Evolutionary conservation across 2,797 vertebrate species (phyloP), one percentile per base, ranked within the genome.

Genomic region (Parauchenoglanis ngamensis): DNA sequence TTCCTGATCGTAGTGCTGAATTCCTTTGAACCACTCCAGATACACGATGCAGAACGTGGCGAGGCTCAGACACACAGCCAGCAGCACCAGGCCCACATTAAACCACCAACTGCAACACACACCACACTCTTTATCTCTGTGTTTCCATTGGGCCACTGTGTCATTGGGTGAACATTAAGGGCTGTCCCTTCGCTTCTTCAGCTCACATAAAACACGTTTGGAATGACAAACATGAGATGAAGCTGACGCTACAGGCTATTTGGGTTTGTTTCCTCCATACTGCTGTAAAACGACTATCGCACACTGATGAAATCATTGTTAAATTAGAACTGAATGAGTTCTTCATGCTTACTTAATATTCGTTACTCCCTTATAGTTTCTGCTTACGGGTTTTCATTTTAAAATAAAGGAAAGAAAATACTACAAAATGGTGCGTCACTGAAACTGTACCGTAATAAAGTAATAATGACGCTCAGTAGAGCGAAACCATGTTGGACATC

Each of bases 31-130:
- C 97, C 98, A 99, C 79, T 99, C 98, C 86, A 99, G 96, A 90
- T 99, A 99, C 4, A 98, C 86, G 0, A 99, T 97, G 92, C 98
- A 99, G 92, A 97, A 99, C 44, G 94, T 92, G 0, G 98, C 98
- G 83, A 98, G 89, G 1, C 92, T 93, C 49, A 99, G 85, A 88
- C 97, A 97, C 5, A 95, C 72, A 0, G 91, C 91, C 87, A 99
- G 88, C 31, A 98, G 94, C 67, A 93, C 89, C 40, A 96, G 75
- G 0, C 97, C 97, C 25, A 94, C 91, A 28, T 94, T 92, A 91
- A 99, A 97, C 98, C 98, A 99, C 94, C 96, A 96, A 31, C 98
- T 99, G 94, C 0, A 23, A 90, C 79, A 79, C 86, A 90, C 21
- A 87, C 10, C 49, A 17, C 25, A 76, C 82, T 35, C 52, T 80